Evolutionary conservation across 2,113 vertebrate genomes (phyloP).

Genomic region (Gopherus flavomarginatus): DNA sequence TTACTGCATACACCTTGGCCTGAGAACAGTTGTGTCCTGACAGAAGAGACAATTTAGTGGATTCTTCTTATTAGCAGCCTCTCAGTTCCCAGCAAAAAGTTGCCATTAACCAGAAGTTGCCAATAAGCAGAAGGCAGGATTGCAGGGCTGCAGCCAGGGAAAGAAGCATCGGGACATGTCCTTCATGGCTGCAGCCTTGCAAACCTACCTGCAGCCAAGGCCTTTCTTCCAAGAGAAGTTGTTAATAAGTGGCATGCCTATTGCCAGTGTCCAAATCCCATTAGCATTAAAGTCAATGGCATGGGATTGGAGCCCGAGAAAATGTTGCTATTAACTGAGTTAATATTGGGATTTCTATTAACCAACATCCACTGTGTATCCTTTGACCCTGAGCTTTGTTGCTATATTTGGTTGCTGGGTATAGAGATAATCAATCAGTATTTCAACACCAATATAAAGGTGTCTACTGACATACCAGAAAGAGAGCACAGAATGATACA

Average conservation of each 20-base stretch:
- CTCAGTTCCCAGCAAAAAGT: background rate
- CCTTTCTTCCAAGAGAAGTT: background rate
- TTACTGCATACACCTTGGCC: background rate
- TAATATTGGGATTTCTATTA: background rate
- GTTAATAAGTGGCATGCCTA: background rate
- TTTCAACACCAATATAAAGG: slow-evolving; percentile 26
- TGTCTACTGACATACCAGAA: slow-evolving; percentile 21
- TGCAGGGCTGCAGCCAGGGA: background rate
- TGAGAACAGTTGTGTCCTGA: slow-evolving; percentile 22
- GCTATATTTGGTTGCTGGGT: slow-evolving; percentile 15
- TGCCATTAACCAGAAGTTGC: background rate
- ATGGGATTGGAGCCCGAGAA: background rate
- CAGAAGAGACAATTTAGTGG: background rate
- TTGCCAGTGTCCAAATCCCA: background rate
- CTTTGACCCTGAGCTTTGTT: background rate
- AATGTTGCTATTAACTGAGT: background rate
- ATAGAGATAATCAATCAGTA: background rate
- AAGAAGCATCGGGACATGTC: background rate
- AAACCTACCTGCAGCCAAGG: too few relatives aligned
- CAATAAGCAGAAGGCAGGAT: background rate
- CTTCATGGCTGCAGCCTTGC: background rate
- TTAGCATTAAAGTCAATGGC: background rate
- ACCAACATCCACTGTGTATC: background rate
- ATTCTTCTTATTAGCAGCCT: background rate
- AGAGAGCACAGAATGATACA: background rate